Evolutionary conservation across 2,113 vertebrate genomes (phyloP).

Genomic region (crab-eating macaque (Macaca fascicularis)): T2T-MFA8v1.1 NC_088381.1:59619501-59620000

Average conservation of each 20-base stretch:
- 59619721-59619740: not conserved
- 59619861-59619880: not conserved
- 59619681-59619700: not conserved
- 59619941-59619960: not conserved
- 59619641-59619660: not conserved
- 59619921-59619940: not conserved
- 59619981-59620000: not conserved
- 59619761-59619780: not conserved
- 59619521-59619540: not conserved
- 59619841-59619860: not conserved
- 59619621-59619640: not conserved
- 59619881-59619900: not conserved
- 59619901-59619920: not conserved
- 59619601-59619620: not conserved
- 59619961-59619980: not conserved
- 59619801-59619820: not conserved
- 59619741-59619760: not conserved
- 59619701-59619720: not conserved
- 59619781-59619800: not conserved
- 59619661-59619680: not conserved
- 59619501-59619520: not conserved
- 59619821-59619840: not conserved
- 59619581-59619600: not conserved
- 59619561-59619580: not conserved
- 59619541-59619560: fast-evolving